Conservation (phyloP, 2,113 vertebrate species). For the Amblyopsis rosae region DNA sequence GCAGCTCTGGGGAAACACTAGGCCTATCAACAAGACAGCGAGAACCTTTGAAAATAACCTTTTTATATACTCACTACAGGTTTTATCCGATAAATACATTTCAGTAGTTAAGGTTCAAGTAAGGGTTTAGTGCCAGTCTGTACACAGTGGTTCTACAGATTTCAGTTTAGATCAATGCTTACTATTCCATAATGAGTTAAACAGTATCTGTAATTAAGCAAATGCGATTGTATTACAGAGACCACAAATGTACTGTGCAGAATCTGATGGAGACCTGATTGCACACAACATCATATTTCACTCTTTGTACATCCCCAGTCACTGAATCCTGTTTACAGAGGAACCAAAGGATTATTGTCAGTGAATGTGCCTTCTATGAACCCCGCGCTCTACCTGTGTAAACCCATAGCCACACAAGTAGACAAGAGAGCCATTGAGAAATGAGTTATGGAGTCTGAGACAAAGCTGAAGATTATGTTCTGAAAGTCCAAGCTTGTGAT, state of each 20-base stretch:
- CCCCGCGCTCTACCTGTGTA: slow-evolving; percentile 53
- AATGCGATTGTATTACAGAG: slow-evolving; percentile 24
- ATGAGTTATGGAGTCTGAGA: slow-evolving; percentile 4
- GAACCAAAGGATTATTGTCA: slow-evolving; percentile 57
- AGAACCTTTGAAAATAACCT: background rate
- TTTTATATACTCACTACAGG: background rate
- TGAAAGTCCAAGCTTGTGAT: slow-evolving; percentile 31
- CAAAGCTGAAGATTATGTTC: slow-evolving; percentile 56
- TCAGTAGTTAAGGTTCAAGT: background rate
- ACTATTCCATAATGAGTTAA: background rate
- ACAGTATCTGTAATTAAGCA: slow-evolving; percentile 1
- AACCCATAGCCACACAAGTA: slow-evolving; percentile 54
- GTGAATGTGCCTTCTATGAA: slow-evolving; percentile 67
- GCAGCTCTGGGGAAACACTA: slow-evolving; percentile 18
- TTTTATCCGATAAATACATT: background rate
- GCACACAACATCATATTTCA: slow-evolving; percentile 34
- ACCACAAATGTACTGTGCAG: slow-evolving; percentile 22
- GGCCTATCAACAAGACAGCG: slow-evolving; percentile 5
- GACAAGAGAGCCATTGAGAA: slow-evolving; percentile 57
- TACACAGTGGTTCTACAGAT: background rate
- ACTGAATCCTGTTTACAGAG: slow-evolving; percentile 67
- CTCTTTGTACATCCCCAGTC: slow-evolving; percentile 47
- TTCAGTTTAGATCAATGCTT: background rate
- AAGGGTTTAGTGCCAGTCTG: slow-evolving; percentile 3
- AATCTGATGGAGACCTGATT: slow-evolving; percentile 26